Evolutionary conservation across 2,888 invertebrate genomes (phyloP), one percentile per base, ranked within the genome.

Genomic region (Pollenia labialis): DNA sequence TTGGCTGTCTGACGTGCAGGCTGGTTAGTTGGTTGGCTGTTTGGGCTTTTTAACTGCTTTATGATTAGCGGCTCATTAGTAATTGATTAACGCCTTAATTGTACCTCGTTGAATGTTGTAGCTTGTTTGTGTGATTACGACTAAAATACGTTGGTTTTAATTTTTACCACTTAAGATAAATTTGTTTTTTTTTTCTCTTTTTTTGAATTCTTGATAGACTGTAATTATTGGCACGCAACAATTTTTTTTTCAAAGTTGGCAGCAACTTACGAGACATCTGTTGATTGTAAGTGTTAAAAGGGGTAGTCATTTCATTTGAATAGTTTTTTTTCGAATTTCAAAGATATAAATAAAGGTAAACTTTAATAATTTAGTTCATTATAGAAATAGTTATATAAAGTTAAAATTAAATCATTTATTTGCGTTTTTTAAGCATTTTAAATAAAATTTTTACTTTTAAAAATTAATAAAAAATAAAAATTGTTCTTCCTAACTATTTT

Each of bases 11-110:
- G 23, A n/a, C 46, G 46, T 12, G 3, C 46, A 40, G 52, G 11
- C 40, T 58, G 44, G 32, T 69, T 23, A 44, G n/a, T 18, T 23
- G 56, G n/a, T 18, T 42, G 69, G 9, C 40, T 46, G 58, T 44
- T 48, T 71, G 14, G 48, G 4, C n/a, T 54, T 71, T 23, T 66
- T 62, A 72, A 60, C 82, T 81, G 87, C 89, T 87, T 88, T 89
- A 77, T 89, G 87, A 89, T 89, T 89, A 88, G 89, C 89, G 89
- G 88, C 89, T 89, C 84, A 89, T 89, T 89, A 89, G 87, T 85
- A 77, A 79, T 81, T 87, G 77, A 85, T 88, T 87, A 87, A 89
- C 89, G 89, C 88, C 89, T 84, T 88, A 85, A 76, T 87, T 87
- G 54, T 72, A 76, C 56, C n/a, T 48, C 44, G 52, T 44, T 52